Evolutionary conservation across 2,888 invertebrate genomes (phyloP).

Genomic region (Merodon equestris): DNA sequence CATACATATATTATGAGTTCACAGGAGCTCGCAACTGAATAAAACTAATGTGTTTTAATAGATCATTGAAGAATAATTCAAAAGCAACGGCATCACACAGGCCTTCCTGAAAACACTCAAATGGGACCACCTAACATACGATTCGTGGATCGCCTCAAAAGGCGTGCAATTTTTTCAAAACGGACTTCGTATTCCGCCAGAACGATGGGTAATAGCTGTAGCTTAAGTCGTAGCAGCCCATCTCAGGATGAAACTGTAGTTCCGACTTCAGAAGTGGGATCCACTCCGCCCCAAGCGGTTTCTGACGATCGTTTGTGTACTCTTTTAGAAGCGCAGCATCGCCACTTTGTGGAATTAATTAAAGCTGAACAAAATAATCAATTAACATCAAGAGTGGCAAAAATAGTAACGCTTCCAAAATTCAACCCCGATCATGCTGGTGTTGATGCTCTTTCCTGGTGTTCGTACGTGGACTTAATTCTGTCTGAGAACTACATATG

Average conservation of each 20-base stretch:
- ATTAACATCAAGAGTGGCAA: conserved; percentile 7
- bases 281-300: conserved; percentile 13
- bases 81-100: too few relatives aligned
- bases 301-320: conserved; percentile 26
- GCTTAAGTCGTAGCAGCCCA: too few relatives aligned
- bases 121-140: too few relatives aligned
- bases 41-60: too few relatives aligned
- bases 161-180: too few relatives aligned
- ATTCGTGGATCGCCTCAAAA: too few relatives aligned
- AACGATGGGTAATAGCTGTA: too few relatives aligned
- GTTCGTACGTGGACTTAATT: conserved; percentile 44
- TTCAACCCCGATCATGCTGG: conserved; percentile 32
- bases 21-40: too few relatives aligned
- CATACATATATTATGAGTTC: too few relatives aligned
- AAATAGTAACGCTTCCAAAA: conserved; percentile 27
- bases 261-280: conserved; percentile 60
- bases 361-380: conserved; percentile 28
- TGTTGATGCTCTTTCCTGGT: conserved; percentile 43
- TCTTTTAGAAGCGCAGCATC: conserved; percentile 35
- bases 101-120: too few relatives aligned
- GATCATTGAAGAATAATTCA: too few relatives aligned
- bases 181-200: too few relatives aligned
- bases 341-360: conserved; percentile 41
- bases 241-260: neutral
- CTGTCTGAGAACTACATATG: conserved; percentile 27